Base-by-base conservation (phyloP, 2,113 vertebrate species). In the Ptyas mucosa region DNA sequence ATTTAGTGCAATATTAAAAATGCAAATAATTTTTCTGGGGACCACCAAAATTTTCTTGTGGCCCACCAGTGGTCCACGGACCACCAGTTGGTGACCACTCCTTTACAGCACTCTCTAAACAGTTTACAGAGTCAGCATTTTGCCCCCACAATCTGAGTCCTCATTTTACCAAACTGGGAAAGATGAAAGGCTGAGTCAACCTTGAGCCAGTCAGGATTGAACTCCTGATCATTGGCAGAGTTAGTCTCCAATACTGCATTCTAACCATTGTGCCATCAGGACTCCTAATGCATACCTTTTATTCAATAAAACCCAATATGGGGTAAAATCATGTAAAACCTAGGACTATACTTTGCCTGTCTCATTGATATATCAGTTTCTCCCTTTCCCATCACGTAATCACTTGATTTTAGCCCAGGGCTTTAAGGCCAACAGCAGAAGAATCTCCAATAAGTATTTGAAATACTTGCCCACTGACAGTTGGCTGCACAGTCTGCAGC, bases 401-500 rank as follows among this genome's bases (percentile, higher is more conserved):
- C 57, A 43, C 3, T n/a, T 18, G 26, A 26, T 46, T 15, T 53
- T 51, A 91, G 86, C 26, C 2, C 1, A 26, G 55, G 39, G 0
- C 15, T 20, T 34, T 43, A 51, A 0, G 20, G 90, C 26, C 69
- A 64, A 91, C 57, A 0, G 23, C 24, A 14, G 39, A 8, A 92
- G 52, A 75, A 46, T 34, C 11, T 43, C 3, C 0, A 3, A 9
- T 4, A 5, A 52, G 88, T 39, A 57, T 89, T 2, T 52, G 0
- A 0, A 6, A 21, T 49, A 53, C 97, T 94, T 95, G 97, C 98
- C 97, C 93, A 5, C 93, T 89, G 81, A 96, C 54, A 6, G 95
- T 54, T 85, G 97, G 97, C 94, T 98, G 98, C 26, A 98, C 89
- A 0, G 98, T 98, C 96, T 99, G 99, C 91, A 99, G 97, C 5